A percentile compares a stretch with the other conserved stretches of the same genome.
phyloP scores from a whole-genome alignment of 2,797 vertebrate genomes.

The Paedocypris micromegethes region DNA sequence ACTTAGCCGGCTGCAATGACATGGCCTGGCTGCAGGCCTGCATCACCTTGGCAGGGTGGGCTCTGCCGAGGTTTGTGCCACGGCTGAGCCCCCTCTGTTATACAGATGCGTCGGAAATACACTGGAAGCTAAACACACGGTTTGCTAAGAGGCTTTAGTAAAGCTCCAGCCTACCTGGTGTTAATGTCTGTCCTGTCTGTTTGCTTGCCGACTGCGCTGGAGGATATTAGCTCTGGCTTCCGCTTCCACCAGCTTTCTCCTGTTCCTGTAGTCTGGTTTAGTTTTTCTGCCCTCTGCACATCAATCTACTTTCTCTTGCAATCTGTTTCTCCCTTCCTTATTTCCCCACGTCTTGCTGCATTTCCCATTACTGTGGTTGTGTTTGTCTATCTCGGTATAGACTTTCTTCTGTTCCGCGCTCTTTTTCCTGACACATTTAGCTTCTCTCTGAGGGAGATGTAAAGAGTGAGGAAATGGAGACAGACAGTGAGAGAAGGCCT shows the following conservation, averaged over 20 bases:
- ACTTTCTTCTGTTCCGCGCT: slow-evolving; percentile 20
- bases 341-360: slow-evolving; percentile 5
- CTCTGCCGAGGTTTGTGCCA: slow-evolving; percentile 10
- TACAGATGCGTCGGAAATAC: slow-evolving; percentile 51
- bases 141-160: slow-evolving; percentile 63
- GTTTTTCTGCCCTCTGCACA: slow-evolving; percentile 16
- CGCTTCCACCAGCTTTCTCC: slow-evolving; percentile 47
- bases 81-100: slow-evolving; percentile 33
- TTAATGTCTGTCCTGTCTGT: slow-evolving; percentile 63
- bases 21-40: slow-evolving; percentile 28
- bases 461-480: slow-evolving; percentile 28
- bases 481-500: slow-evolving; percentile 14
- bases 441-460: slow-evolving; percentile 22
- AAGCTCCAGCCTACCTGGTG: slow-evolving; percentile 61
- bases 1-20: slow-evolving; percentile 38
- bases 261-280: slow-evolving; percentile 37
- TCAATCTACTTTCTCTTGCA: slow-evolving; percentile 12
- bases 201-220: slow-evolving; percentile 51
- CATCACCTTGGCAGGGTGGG: slow-evolving; percentile 43
- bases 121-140: slow-evolving; percentile 56
- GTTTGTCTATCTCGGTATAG: slow-evolving; percentile 14
- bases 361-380: slow-evolving; percentile 17
- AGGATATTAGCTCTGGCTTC: slow-evolving; percentile 52
- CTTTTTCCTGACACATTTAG: slow-evolving; percentile 33
- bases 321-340: neutral